Conservation (phyloP, 1,140 invertebrate species). For the Apis laboriosa region DNA sequence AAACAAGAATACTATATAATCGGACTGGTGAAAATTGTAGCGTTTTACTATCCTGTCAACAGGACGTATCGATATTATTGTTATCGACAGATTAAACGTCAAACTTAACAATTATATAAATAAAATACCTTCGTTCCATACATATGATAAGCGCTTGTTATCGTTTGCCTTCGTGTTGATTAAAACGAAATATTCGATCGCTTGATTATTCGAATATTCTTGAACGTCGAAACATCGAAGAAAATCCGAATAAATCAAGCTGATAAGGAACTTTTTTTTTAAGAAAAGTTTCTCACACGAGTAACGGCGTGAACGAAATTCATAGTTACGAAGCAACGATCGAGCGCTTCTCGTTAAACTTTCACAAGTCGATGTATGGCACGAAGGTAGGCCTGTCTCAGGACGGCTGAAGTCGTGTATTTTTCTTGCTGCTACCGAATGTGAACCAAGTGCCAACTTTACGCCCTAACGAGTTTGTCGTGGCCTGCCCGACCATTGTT, state of each 20-base stretch:
- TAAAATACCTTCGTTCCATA: constrained; percentile 68
- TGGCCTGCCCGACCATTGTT: constrained; percentile 73
- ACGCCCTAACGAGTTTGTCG: constrained; percentile 81
- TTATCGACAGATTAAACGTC: constrained; percentile 15
- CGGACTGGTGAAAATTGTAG: constrained; percentile 7
- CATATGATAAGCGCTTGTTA: constrained; percentile 49
- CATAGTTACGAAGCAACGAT: constrained; percentile 25
- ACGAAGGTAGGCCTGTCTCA: constrained; percentile 82
- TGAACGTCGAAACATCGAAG: neutral
- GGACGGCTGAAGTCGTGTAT: constrained; percentile 79
- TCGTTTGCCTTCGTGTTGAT: constrained; percentile 7
- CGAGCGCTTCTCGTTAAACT: constrained; percentile 38
- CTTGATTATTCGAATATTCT: neutral
- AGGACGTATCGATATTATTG: constrained; percentile 6
- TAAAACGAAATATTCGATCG: neutral
- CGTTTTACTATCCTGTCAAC: constrained; percentile 19
- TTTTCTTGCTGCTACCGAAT: constrained; percentile 82
- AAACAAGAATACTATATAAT: constrained; percentile 10
- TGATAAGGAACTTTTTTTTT: neutral
- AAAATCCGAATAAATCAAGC: neutral
- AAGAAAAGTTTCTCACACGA: neutral
- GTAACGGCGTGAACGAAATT: neutral
- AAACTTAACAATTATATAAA: constrained; percentile 32
- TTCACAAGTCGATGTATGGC: constrained; percentile 76
- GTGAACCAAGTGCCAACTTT: constrained; percentile 84